A percentile compares a stretch with the other conserved stretches of the same genome.
Conservation (phyloP, 2,797 vertebrate genomes). For the Lophius americanus region DNA sequence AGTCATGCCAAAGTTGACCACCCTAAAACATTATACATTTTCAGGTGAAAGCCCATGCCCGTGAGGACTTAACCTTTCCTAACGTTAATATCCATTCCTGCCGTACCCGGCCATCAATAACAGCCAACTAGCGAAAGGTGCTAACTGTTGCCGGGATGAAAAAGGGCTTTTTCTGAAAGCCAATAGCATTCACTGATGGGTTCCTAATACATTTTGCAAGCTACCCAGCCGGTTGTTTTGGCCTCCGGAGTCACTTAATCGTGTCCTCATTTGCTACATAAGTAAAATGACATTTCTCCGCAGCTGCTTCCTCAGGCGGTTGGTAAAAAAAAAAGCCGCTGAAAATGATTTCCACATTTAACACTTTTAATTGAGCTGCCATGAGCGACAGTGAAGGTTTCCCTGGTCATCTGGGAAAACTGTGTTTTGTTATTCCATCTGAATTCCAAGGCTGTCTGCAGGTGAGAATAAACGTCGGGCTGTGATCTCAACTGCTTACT, state of each 20-base stretch:
- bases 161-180: constrained; percentile 35
- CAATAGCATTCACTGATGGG: constrained; percentile 12
- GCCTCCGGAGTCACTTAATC: constrained; percentile 59
- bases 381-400: constrained; percentile 26
- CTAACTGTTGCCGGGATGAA: constrained; percentile 38
- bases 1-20: neutral
- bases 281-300: constrained; percentile 64
- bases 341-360: constrained; percentile 67
- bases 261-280: constrained; percentile 44
- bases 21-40: constrained; percentile 5
- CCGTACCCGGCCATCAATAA: constrained; percentile 25
- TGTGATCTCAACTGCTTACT: constrained; percentile 34
- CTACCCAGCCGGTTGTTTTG: constrained; percentile 41
- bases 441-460: constrained; percentile 24
- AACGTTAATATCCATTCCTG: constrained; percentile 28
- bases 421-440: constrained; percentile 30
- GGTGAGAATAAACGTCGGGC: constrained; percentile 40
- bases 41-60: constrained; percentile 13
- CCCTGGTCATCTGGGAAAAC: constrained; percentile 5
- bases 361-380: constrained; percentile 67
- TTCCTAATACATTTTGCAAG: constrained; percentile 37
- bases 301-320: constrained; percentile 39
- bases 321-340: constrained; percentile 56
- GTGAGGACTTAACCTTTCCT: constrained; percentile 39
- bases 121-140: constrained; percentile 25